Evolutionary conservation across 2,797 vertebrate species (phyloP).

Genomic region (Borostomias antarcticus): DNA sequence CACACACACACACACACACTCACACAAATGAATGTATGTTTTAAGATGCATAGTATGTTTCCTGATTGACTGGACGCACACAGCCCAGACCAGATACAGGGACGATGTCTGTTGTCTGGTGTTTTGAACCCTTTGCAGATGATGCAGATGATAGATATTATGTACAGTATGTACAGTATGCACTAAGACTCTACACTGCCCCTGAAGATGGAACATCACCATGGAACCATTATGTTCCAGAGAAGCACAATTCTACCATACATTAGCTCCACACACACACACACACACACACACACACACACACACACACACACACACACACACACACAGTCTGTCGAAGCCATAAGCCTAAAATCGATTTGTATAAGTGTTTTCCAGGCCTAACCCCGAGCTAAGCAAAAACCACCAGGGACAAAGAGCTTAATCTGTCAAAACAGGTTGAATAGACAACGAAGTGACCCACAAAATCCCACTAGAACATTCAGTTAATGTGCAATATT

Average conservation of each 20-base stretch:
- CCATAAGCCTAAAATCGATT: no score
- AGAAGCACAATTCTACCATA: background rate
- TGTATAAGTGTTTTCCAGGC: background rate
- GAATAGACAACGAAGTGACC: background rate
- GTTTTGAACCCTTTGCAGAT: no score
- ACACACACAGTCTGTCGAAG: background rate
- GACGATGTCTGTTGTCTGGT: no score
- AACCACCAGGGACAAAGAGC: no score
- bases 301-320: no score
- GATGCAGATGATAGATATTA: no score
- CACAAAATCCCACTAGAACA: background rate
- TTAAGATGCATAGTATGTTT: no score
- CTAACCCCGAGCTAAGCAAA: background rate
- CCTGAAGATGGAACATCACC: background rate
- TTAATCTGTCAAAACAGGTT: background rate
- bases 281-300: background rate
- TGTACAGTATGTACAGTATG: no score
- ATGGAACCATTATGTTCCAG: background rate
- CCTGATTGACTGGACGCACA: no score
- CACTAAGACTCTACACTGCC: background rate
- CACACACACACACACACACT: background rate
- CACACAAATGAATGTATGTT: no score
- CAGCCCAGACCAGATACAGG: no score
- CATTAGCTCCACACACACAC: background rate
- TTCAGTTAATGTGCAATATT: no score